Base-by-base conservation (phyloP, 2,888 invertebrate genomes). In the Crematogaster levior region DNA sequence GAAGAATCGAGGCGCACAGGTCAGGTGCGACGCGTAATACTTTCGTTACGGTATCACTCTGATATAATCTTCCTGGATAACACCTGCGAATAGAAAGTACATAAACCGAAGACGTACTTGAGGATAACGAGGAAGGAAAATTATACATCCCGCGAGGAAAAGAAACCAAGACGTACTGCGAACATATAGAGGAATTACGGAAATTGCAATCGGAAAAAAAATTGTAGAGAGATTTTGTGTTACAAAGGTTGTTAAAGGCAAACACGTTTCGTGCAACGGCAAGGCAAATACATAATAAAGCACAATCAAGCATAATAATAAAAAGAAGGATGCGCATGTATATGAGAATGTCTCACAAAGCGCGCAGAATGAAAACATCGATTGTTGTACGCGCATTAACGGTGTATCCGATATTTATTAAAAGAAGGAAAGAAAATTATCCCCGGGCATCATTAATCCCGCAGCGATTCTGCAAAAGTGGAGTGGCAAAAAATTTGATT, bases 1-100 rank as follows among this genome's bases (percentile, higher is more conserved):
- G 75, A 81, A 30, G n/a, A 81, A 81, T 43, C 75, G 63, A 74
- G 24, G 15, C 74, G 24, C 46, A 7, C 24, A 74, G 48, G 48
- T 27, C 60, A 80, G 51, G 37, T 74, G 43, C 70, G 30, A 53
- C n/a, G 10, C 15, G 34, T 34, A n/a, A 34, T 34, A 37, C 15
- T 61, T 10, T 60, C 48, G 48, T 21, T 3, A 15, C 48, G 48
- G 2, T 51, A 9, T 51, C 18, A 9, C 27, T 21, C 24, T n/a
- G 51, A 12, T 65, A 21, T 21, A 53, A 79, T 79, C 70, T 79
- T 68, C 34, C 18, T 43, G 21, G 40, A 79, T 77, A 77, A 70
- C 40, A 30, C 30, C 43, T 43, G 18, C 15, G 43, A 68, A 56
- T 61, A 24, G n/a, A 79, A 68, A 79, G 77, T 56, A 34, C 18